Evolutionary conservation across 1,140 invertebrate genomes (phyloP).

Genomic region (Aphaenogaster ashmeadi): DNA sequence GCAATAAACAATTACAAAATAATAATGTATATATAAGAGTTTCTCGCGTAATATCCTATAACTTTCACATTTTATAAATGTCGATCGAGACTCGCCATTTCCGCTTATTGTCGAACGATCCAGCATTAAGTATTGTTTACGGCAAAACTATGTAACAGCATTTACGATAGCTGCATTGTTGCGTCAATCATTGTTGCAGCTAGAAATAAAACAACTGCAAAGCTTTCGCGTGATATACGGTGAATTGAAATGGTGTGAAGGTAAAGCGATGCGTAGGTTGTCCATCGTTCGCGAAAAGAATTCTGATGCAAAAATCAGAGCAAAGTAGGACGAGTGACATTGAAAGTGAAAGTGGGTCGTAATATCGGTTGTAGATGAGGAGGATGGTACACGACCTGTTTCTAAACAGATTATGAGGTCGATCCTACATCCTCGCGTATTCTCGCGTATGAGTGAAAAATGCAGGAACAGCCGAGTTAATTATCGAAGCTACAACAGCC

Average conservation of each 20-base stretch:
- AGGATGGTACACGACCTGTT: slow-evolving; percentile 46
- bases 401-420: slow-evolving; percentile 63
- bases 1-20: not conserved
- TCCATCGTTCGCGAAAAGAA: not conserved
- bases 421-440: not conserved
- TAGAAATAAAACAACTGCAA: slow-evolving; percentile 35
- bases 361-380: slow-evolving; percentile 9
- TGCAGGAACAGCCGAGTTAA: not conserved
- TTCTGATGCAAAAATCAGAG: slow-evolving; percentile 22
- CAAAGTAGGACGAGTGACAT: slow-evolving; percentile 29
- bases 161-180: slow-evolving; percentile 53
- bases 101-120: slow-evolving; percentile 13
- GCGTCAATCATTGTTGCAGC: slow-evolving; percentile 26
- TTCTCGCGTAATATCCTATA: not conserved
- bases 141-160: not conserved
- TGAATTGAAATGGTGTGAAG: slow-evolving; percentile 39
- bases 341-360: slow-evolving; percentile 59
- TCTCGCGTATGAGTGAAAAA: not conserved
- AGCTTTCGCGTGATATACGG: slow-evolving; percentile 7
- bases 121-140: slow-evolving; percentile 15
- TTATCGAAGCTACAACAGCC: not conserved
- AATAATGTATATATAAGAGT: not conserved
- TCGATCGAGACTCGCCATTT: slow-evolving; percentile 26
- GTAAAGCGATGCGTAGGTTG: not conserved
- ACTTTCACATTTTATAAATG: not conserved